These are phyloP conservation scores for Carlito syrichta DNA, from an alignment of 2,113 vertebrate species.

Conservation along the genomic window DNA sequence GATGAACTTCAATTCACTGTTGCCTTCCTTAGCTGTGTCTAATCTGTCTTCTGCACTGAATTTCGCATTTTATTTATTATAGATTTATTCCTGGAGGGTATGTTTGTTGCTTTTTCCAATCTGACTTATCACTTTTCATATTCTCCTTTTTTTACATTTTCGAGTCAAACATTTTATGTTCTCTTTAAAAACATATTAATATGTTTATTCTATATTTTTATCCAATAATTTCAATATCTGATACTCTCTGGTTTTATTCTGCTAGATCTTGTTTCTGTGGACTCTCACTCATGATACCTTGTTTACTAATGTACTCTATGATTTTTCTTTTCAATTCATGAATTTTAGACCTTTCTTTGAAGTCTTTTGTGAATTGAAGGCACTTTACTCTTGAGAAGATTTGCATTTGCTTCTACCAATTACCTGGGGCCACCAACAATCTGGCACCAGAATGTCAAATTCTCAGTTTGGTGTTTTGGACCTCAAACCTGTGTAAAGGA, in stretches of 20 bases:
- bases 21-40: neutral
- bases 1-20: neutral
- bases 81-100: neutral
- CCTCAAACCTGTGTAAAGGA: neutral
- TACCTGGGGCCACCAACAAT: neutral
- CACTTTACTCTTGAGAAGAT: neutral
- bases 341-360: conserved; percentile 26
- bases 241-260: neutral
- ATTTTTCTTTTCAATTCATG: neutral
- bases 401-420: neutral
- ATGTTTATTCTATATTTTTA: neutral
- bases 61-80: neutral
- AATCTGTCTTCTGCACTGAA: neutral
- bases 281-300: neutral
- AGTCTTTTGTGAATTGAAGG: neutral
- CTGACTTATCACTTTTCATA: neutral
- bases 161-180: neutral
- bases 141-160: neutral
- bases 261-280: neutral
- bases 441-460: neutral
- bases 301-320: neutral
- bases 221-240: neutral
- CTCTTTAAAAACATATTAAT: neutral
- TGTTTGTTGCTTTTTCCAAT: neutral
- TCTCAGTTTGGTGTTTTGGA: neutral